Evolutionary conservation across 2,888 invertebrate species (phyloP).

Genomic region (Clunio marinus): DNA sequence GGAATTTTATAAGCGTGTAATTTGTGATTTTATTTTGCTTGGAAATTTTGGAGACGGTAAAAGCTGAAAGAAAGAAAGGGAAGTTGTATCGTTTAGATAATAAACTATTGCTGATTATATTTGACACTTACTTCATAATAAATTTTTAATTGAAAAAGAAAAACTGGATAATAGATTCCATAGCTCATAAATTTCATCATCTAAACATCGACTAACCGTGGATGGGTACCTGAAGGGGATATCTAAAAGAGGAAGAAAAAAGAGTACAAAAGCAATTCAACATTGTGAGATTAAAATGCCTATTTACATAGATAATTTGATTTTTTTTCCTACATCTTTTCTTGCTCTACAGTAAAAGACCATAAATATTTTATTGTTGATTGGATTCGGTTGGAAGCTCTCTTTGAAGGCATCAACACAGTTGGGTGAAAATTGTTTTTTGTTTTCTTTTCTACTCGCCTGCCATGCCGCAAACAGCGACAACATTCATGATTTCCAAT

Average conservation of each 20-base stretch:
- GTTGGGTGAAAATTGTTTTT: constrained; percentile 17
- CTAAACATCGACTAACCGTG: constrained; percentile 21
- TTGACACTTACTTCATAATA: too few species aligned
- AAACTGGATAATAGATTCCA: too few species aligned
- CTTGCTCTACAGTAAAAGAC: constrained; percentile 3
- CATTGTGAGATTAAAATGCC: constrained; percentile 36
- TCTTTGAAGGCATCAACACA: constrained; percentile 9
- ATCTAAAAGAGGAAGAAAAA: constrained; percentile 9
- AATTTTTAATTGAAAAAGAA: too few species aligned
- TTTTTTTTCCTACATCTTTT: background rate
- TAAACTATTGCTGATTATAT: too few species aligned
- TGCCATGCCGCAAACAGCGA: background rate
- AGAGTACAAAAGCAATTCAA: constrained; percentile 11
- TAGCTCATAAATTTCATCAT: too few species aligned
- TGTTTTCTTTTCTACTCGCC: constrained; percentile 1
- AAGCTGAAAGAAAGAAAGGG: too few species aligned
- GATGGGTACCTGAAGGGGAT: constrained; percentile 23
- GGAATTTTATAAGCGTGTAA: constrained; percentile 16
- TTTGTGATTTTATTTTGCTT: too few species aligned
- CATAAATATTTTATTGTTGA: constrained; percentile 35
- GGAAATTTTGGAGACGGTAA: too few species aligned
- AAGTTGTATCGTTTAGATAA: too few species aligned
- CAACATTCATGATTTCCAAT: constrained; percentile 20
- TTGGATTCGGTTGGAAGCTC: constrained; percentile 32
- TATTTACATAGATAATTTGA: constrained; percentile 37